Conservation (phyloP, 1,140 invertebrate species). For the Colletes gigas region DNA sequence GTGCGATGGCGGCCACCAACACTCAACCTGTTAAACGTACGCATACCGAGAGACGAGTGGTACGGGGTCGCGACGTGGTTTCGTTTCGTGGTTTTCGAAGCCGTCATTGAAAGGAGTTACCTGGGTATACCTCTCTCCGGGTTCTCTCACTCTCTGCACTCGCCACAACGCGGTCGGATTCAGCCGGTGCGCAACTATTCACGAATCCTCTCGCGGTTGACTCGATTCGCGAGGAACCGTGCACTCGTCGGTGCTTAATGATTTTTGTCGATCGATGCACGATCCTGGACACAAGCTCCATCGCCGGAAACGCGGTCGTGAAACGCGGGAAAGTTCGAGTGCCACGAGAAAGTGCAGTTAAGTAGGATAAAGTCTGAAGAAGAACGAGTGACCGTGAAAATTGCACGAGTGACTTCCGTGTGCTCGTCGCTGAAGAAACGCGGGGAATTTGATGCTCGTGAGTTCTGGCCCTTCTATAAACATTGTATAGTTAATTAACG, state of each 20-base stretch:
- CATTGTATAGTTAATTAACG: too few species aligned
- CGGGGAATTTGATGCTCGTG: background rate
- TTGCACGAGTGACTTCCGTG: background rate
- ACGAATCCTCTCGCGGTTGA: slow-evolving; percentile 5
- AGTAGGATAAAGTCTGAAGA: background rate
- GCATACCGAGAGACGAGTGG: background rate
- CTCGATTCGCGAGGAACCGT: background rate
- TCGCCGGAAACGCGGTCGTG: background rate
- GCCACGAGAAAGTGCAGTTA: slow-evolving; percentile 30
- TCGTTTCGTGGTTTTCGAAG: slow-evolving; percentile 59
- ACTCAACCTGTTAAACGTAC: background rate
- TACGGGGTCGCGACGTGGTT: slow-evolving; percentile 37
- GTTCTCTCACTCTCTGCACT: slow-evolving; percentile 76
- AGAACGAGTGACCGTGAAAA: background rate
- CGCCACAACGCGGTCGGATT: slow-evolving; percentile 63
- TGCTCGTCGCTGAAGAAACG: background rate
- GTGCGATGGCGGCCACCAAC: too few species aligned
- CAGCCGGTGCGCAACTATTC: slow-evolving; percentile 49
- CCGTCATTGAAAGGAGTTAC: slow-evolving; percentile 72
- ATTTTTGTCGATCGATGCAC: background rate
- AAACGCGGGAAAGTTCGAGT: background rate
- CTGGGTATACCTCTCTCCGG: slow-evolving; percentile 61
- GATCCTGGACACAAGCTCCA: background rate
- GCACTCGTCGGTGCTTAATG: too few species aligned
- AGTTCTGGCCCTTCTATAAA: background rate